These are phyloP conservation scores for Lagodon rhomboides DNA, from an alignment of 2,797 vertebrate genomes.

Conservation along the genomic window DNA sequence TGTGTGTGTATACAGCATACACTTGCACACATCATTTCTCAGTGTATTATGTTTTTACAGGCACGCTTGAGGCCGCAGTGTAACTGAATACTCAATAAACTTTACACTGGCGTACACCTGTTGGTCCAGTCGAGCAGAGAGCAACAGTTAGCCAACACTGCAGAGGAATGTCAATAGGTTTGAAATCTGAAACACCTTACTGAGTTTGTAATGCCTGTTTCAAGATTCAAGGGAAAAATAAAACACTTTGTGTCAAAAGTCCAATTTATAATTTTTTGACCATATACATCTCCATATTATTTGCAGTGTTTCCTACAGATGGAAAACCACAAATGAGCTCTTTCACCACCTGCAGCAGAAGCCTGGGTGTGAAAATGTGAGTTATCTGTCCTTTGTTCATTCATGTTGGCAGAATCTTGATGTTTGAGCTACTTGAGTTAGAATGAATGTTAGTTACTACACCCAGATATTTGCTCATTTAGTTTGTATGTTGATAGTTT, in stretches of 20 bases:
- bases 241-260: neutral
- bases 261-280: neutral
- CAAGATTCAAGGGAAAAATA: neutral
- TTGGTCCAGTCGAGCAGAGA: slow-evolving; percentile 30
- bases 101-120: slow-evolving; percentile 45
- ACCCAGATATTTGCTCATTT: no score
- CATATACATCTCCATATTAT: neutral
- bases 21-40: slow-evolving; percentile 13
- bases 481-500: no score
- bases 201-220: neutral
- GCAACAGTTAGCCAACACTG: slow-evolving; percentile 29
- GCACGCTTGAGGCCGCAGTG: slow-evolving; percentile 17
- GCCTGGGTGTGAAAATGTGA: no score
- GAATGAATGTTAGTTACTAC: no score
- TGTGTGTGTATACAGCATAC: neutral
- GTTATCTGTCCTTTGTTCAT: no score
- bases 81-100: slow-evolving; percentile 56
- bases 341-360: no score
- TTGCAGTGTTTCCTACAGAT: no score
- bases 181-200: slow-evolving; percentile 25
- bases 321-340: no score
- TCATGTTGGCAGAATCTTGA: no score
- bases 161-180: slow-evolving; percentile 18
- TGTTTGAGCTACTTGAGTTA: no score
- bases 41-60: slow-evolving; percentile 67